These are phyloP conservation scores for Sebastes minor DNA, from an alignment of 2,797 vertebrate species.

Conservation along the genomic window DNA sequence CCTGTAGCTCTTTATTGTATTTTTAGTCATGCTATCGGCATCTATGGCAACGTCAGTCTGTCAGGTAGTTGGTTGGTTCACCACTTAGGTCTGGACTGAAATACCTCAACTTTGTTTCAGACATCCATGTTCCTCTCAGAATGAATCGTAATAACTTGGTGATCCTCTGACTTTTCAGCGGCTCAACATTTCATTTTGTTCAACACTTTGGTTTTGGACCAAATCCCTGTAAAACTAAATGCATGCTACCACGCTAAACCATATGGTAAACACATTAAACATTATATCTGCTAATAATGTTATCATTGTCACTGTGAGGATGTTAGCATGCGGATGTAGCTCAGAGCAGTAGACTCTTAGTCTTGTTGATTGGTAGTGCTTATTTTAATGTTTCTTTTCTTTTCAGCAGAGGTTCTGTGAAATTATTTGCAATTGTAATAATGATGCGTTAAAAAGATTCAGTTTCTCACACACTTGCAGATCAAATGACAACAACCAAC, in stretches of 20 bases:
- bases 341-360: neutral
- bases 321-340: neutral
- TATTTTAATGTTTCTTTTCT: neutral
- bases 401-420: neutral
- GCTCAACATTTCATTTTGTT: neutral
- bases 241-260: neutral
- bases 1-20: too few species aligned
- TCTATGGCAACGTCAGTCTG: too few species aligned
- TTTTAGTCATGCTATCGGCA: neutral
- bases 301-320: neutral
- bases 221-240: too few species aligned
- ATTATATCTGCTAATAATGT: neutral
- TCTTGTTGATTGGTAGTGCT: neutral
- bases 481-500: neutral
- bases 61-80: too few species aligned
- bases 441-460: neutral
- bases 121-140: neutral
- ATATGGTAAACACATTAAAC: neutral
- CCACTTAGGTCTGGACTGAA: too few species aligned
- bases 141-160: neutral
- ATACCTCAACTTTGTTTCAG: rapidly evolving
- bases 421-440: neutral
- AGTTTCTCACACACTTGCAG: neutral
- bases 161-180: too few species aligned
- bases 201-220: too few species aligned